Percentiles rank a stretch among this genome's conserved stretches.
phyloP scores from a whole-genome alignment of 2,797 vertebrate species.

The Characodon lateralis region DNA sequence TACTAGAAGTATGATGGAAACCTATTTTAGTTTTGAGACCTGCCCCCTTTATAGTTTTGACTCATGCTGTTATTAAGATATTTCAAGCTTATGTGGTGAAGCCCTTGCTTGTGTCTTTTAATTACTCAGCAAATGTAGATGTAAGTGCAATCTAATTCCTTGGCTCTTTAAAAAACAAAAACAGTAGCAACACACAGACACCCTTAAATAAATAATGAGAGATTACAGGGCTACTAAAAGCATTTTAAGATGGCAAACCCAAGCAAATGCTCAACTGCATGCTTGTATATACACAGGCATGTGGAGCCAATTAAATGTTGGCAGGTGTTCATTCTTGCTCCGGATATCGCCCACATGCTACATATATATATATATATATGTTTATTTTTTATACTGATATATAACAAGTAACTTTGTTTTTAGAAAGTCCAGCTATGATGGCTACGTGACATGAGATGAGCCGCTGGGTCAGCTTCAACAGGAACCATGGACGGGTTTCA shows the following conservation, averaged over 20 bases:
- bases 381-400: conserved; percentile 2
- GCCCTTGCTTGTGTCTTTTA: conserved; percentile 1
- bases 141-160: conserved; percentile 32
- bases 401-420: conserved; percentile 23
- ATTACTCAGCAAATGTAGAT: conserved; percentile 22
- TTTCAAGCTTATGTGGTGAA: conserved; percentile 4
- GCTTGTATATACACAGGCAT: conserved; percentile 1
- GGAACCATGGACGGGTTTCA: conserved; percentile 80
- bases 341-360: neutral
- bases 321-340: conserved; percentile 11
- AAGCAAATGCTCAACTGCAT: neutral
- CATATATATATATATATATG: neutral
- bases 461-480: conserved; percentile 73
- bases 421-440: conserved; percentile 61
- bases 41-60: neutral
- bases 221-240: conserved; percentile 1
- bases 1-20: neutral
- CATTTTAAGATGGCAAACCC: neutral
- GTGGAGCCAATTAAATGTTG: neutral
- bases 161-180: conserved; percentile 38
- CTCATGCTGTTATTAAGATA: neutral
- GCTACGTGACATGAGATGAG: conserved; percentile 77
- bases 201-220: conserved; percentile 10
- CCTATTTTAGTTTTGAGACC: neutral
- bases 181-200: conserved; percentile 3